Evolutionary conservation across 2,888 invertebrate genomes (phyloP), one percentile per base, ranked within the genome.

Genomic region (Tachystola acroxantha): DNA sequence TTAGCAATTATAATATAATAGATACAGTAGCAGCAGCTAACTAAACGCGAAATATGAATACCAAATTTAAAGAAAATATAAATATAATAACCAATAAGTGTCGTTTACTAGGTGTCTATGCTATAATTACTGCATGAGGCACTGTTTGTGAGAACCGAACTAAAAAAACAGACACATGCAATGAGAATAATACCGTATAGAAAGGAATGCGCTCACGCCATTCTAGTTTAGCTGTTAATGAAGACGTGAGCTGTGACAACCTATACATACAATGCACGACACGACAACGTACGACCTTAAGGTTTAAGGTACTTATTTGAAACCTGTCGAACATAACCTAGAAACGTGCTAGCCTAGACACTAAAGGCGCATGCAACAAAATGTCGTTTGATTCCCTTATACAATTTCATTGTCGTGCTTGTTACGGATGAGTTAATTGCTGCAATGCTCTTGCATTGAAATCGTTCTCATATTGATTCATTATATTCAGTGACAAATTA

Each of bases 131-230:
- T 39, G 48, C 46, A 43, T 35, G 43, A 48, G 46, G 50, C 49
- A 42, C 45, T 50, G 48, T 54, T 63, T 56, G 60, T 72, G 71
- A 57, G 69, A 72, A 71, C 61, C 48, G 47, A 37, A 34, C 44
- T 62, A 64, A 70, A 70, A 70, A 71, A 46, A 34, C 41, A 10
- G 33, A 19, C 22, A 19, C 40, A 28, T 37, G 37, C 53, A 50
- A 53, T 50, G 58, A 48, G 59, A 55, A 51, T 53, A 38, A 40
- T 42, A 39, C 37, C 26, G 34, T 26, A 26, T n/a, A 10, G 24
- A n/a, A 10, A 16, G 36, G 40, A 39, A 36, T 37, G 43, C 29
- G 40, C 41, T 50, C 53, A 53, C 45, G 48, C 48, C 32, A 27
- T 27, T 27, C 27, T 27, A 27, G 12, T 27, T n/a, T 3, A 27